Base-by-base conservation (phyloP, 2,113 vertebrate genomes). In the Notiomystis cincta region DNA sequence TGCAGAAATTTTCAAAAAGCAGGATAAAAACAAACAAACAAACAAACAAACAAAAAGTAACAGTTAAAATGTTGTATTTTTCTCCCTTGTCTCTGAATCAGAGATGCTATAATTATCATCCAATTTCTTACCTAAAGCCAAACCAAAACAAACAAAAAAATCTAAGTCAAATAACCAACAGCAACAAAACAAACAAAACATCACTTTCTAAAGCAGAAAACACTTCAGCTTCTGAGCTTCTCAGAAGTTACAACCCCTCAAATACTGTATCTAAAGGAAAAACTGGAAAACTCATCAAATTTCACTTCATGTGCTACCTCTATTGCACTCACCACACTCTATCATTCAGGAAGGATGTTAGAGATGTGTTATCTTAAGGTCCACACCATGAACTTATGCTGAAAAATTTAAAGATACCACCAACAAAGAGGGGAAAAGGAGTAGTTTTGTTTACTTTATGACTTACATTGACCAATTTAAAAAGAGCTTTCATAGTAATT, bases 401-500 rank as follows among this genome's bases (percentile, higher is more conserved):
- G 33, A 89, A 90, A 85, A 76, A 72, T 51, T 94, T 85, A 85
- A 89, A 87, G 54, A 28, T 85, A 48, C 7, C 9, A 38, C n/a
- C 48, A 89, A 79, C 87, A 85, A 75, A 87, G 38, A 78, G 9
- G 19, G 78, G 83, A 50, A 95, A 67, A 77, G 71, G 69, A 93
- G 51, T 71, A 87, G n/a, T 31, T 92, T 78, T 93, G 70, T 83
- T 92, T 82, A 61, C 38, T 89, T 87, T 89, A 38, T 79, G 57
- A 60, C 31, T 93, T 86, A 31, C 22, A 33, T 30, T 95, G 54
- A 75, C 53, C 53, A 72, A 69, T 82, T 96, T 93, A 71, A 94
- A 96, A 96, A 40, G 57, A 95, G 64, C 28, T 87, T 93, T 97
- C 82, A 73, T 57, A 80, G 71, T 91, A 93, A 96, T 97, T 96